phyloP scores from a whole-genome alignment of 30 jellyfish, hydroid and myxozoan species.

The Aurelia sp. region DNA sequence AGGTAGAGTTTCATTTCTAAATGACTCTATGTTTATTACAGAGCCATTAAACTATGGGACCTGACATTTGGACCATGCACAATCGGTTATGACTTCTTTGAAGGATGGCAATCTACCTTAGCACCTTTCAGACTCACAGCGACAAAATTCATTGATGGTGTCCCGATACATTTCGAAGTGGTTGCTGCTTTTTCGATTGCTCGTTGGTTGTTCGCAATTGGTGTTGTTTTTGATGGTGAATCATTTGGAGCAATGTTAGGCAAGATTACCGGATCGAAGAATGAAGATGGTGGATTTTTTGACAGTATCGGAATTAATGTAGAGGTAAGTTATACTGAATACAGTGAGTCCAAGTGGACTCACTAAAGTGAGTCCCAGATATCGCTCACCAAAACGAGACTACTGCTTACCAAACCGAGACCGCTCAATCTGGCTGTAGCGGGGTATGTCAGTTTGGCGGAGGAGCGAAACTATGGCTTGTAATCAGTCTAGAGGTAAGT shows the following conservation, averaged over 20 bases:
- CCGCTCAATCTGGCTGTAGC: no score
- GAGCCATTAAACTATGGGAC: constrained; percentile 92
- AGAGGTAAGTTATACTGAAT: no score
- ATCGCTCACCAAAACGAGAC: no score
- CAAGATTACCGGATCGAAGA: constrained; percentile 77
- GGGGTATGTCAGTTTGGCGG: no score
- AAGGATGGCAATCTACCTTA: constrained; percentile 70
- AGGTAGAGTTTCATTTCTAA: no score
- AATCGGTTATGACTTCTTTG: constrained; percentile 81
- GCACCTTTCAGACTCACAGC: constrained; percentile 91
- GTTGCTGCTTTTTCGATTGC: constrained; percentile 48
- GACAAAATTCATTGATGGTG: constrained; percentile 78
- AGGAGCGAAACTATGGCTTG: no score
- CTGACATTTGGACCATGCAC: constrained; percentile 66
- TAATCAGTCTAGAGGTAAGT: no score
- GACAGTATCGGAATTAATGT: constrained; percentile 87
- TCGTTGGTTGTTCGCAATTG: constrained; percentile 84
- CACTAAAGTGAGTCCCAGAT: no score
- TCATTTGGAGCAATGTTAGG: constrained; percentile 95
- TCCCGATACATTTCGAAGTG: constrained; percentile 89
- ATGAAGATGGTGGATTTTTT: constrained; percentile 87
- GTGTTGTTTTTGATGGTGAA: constrained; percentile 92
- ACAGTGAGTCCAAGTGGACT: no score
- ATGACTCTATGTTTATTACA: constrained; percentile 13
- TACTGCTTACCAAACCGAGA: no score